phyloP scores from a whole-genome alignment of 2,113 vertebrate species.

The Peromyscus maniculatus region DNA sequence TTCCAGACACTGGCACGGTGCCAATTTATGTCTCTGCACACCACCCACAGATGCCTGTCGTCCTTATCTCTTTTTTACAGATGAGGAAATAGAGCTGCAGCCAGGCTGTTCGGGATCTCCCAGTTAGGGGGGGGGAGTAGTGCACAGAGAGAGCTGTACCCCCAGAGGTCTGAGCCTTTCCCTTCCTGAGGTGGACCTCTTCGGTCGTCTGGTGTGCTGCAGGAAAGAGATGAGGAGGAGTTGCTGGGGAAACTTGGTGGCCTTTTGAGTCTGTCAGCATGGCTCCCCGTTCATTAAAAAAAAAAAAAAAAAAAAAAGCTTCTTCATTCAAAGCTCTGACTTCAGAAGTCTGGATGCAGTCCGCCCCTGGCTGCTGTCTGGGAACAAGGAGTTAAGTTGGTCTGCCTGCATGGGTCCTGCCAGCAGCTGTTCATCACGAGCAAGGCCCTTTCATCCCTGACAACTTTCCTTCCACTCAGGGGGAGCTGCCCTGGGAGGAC shows the following conservation, averaged over 20 bases:
- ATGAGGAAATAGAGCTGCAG: constrained; percentile 15
- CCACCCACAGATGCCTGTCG: neutral
- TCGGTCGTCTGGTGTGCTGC: constrained; percentile 33
- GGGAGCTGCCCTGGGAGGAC: constrained; percentile 63
- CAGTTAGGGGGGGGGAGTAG: neutral
- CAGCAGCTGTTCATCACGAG: constrained; percentile 76
- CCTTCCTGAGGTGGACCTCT: neutral
- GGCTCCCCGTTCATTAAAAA: constrained; percentile 43
- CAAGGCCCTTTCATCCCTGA: constrained; percentile 76
- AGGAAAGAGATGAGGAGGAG: constrained; percentile 41
- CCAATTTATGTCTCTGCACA: neutral
- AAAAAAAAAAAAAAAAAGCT: neutral
- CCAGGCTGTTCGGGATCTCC: neutral
- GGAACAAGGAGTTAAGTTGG: constrained; percentile 74
- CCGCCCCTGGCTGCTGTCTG: neutral
- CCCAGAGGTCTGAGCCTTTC: neutral
- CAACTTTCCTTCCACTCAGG: constrained; percentile 74
- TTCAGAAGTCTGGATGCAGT: constrained; percentile 33
- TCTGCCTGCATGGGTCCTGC: constrained; percentile 45
- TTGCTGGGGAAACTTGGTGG: constrained; percentile 43
- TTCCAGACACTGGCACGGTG: neutral
- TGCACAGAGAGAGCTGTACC: neutral
- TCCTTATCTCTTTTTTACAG: constrained; percentile 27
- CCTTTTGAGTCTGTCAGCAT: constrained; percentile 47
- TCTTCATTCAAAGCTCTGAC: constrained; percentile 46